Base-by-base conservation (phyloP, 2,888 invertebrate species). In the Ceramica pisi region DNA sequence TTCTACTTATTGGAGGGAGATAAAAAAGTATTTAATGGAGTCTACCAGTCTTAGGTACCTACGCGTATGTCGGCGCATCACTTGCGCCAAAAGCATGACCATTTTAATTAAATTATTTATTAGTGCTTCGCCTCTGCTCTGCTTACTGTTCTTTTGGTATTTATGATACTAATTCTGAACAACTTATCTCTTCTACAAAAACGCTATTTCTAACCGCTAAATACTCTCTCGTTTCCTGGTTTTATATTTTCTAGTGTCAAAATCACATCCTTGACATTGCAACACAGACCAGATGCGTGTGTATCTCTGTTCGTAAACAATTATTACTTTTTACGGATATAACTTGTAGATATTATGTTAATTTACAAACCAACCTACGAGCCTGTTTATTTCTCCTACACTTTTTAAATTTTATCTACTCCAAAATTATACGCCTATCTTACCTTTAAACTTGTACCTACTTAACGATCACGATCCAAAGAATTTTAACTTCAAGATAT, bases 31-130 rank as follows among this genome's bases (percentile, higher is more conserved):
- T 90, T 90, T 80, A 84, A 67, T 50, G 90, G 90, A 75, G 75
- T 83, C 48, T 90, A 79, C 84, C 82, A 82, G 23, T 74, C 85
- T 79, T 92, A 91, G 88, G 88, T 87, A 87, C 78, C 16, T 86
- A 76, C 35, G 57, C 35, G 44, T 62, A 51, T 64, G 10, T 61
- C 57, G 50, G 65, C 59, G 65, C 80, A 67, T 53, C 19, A 67
- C 35, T 61, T 61, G 35, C 51, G n/a, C 44, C 26, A 57, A 21
- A n/a, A 64, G 79, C 79, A 80, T 80, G 79, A 26, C 50, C 59
- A 64, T 56, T 56, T 50, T 61, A 46, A 10, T 64, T 26, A 41
- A 46, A 10, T 64, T 26, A 41, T 60, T 56, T 44, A 53, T 48
- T 61, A 61, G 16, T 26, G 69, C 80, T 78, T 82, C 26, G 55